Percentiles rank a stretch among this genome's conserved stretches.
Conservation (phyloP, 2,113 vertebrate species). For the Theristicus caerulescens region DNA sequence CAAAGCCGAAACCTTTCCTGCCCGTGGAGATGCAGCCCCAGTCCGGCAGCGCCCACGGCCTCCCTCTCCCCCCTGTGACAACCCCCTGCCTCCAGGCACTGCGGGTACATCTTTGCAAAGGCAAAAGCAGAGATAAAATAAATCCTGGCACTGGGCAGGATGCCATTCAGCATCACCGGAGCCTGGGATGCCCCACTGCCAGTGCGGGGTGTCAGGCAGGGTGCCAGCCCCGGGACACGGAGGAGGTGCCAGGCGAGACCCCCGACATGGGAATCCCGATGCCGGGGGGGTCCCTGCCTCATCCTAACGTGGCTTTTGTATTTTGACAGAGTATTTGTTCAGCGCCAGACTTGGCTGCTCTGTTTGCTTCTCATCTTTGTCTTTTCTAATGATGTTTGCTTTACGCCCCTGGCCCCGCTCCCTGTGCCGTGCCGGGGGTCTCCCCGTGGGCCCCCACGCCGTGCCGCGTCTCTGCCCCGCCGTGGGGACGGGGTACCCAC, state of each 20-base stretch:
- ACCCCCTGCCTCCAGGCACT: fast-evolving
- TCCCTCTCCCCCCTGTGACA: neutral
- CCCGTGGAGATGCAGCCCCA: neutral
- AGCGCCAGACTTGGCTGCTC: constrained; percentile 55
- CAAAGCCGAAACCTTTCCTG: neutral
- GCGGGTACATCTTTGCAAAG: fast-evolving
- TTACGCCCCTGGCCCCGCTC: neutral
- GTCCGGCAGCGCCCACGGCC: fast-evolving
- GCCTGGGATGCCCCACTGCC: fast-evolving
- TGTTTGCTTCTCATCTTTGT: constrained; percentile 71
- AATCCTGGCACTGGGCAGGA: neutral
- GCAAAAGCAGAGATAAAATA: neutral
- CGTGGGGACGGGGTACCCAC: neutral
- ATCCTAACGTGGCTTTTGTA: neutral
- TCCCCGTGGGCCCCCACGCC: neutral
- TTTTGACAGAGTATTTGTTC: constrained; percentile 37
- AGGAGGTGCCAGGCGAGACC: neutral
- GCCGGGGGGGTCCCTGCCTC: neutral
- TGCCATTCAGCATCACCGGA: neutral
- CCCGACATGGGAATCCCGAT: fast-evolving
- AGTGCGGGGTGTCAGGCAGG: neutral
- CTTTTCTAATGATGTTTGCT: constrained; percentile 71
- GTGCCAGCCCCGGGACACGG: neutral
- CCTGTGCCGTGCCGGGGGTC: neutral
- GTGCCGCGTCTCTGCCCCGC: fast-evolving